Percentiles rank a stretch among this genome's conserved stretches.
phyloP scores from a whole-genome alignment of 2,113 vertebrate genomes.

The Perognathus longimembris region DNA sequence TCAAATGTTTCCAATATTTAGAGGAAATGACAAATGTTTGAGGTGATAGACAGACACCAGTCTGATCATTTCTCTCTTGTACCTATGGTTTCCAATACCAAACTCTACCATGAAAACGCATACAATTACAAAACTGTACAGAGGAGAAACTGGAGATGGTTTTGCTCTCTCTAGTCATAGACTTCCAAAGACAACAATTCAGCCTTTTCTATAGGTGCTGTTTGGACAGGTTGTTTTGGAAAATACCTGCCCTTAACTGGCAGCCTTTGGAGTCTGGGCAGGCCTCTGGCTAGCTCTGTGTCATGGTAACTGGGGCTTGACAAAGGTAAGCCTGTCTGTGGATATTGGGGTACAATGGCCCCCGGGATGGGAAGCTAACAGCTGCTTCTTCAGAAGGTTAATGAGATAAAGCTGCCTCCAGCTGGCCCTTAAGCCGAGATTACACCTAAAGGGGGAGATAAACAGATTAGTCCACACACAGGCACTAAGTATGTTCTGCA shows the following conservation, averaged over 20 bases:
- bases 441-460: slow-evolving; percentile 94
- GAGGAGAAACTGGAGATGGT: background rate
- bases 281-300: slow-evolving; percentile 21
- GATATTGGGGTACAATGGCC: slow-evolving; percentile 77
- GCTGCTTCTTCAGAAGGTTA: slow-evolving; percentile 94
- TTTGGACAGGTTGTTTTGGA: slow-evolving; percentile 11
- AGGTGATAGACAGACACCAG: background rate
- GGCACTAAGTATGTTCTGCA: slow-evolving; percentile 83
- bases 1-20: background rate
- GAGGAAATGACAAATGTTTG: background rate
- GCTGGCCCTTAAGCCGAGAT: slow-evolving; percentile 92
- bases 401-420: slow-evolving; percentile 93
- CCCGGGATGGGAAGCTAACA: slow-evolving; percentile 85
- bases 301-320: slow-evolving; percentile 53
- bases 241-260: slow-evolving; percentile 49
- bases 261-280: background rate
- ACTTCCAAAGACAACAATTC: background rate
- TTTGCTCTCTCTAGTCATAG: background rate
- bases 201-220: background rate
- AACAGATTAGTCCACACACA: slow-evolving; percentile 95
- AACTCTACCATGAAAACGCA: background rate
- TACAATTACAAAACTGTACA: slow-evolving; percentile 3
- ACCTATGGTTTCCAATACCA: background rate
- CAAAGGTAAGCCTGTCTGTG: slow-evolving; percentile 50
- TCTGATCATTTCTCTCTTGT: background rate